phyloP scores from a whole-genome alignment of 2,888 invertebrate genomes.

The Megalurothrips usitatus region DNA sequence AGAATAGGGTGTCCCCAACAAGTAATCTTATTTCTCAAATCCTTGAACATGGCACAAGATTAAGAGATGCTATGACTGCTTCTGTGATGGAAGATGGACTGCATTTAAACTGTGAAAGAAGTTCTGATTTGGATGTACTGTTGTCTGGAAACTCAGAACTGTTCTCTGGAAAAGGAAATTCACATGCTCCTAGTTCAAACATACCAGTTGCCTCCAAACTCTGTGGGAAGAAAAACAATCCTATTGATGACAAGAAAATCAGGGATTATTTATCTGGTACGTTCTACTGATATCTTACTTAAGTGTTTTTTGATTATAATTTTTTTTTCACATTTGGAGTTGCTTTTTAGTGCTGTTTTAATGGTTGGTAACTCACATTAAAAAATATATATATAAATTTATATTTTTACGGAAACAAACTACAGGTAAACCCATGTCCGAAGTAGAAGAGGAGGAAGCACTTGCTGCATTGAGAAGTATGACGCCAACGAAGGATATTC shows the following conservation, averaged over 20 bases:
- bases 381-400: slow-evolving; percentile 21
- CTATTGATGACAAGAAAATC: slow-evolving; percentile 28
- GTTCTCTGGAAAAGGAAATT: not conserved
- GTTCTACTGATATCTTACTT: not conserved
- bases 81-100: slow-evolving; percentile 35
- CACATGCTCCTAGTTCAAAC: not conserved
- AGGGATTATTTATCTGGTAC: slow-evolving; percentile 34
- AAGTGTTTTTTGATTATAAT: not conserved
- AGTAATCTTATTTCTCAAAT: slow-evolving; percentile 34
- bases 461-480: not conserved
- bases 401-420: slow-evolving; percentile 40
- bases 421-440: slow-evolving; percentile 47
- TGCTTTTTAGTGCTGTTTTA: too few species aligned
- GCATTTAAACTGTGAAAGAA: not conserved
- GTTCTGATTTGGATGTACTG: not conserved
- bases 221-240: not conserved
- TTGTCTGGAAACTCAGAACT: not conserved
- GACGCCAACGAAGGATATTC: slow-evolving; percentile 30
- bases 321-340: too few species aligned
- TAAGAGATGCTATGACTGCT: slow-evolving; percentile 37
- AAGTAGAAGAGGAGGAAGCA: slow-evolving; percentile 46
- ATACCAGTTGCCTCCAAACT: not conserved
- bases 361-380: too few species aligned
- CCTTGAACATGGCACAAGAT: slow-evolving; percentile 34
- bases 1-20: slow-evolving; percentile 1